Base-by-base conservation (phyloP, 2,113 vertebrate species). In the Syrmaticus mikado region DNA sequence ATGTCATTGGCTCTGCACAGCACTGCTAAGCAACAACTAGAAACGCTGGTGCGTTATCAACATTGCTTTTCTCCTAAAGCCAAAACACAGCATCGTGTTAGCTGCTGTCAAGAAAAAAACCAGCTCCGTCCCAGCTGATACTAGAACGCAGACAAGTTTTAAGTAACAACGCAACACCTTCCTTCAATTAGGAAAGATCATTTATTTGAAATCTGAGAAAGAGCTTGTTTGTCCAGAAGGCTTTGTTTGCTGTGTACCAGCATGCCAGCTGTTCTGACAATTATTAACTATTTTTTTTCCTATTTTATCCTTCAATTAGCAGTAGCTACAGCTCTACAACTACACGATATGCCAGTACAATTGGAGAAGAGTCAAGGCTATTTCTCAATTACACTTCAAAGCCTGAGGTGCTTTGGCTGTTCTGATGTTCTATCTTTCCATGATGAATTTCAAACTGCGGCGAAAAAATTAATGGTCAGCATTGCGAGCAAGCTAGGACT, bases 311-410 rank as follows among this genome's bases (percentile, higher is more conserved):
- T 72, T 43, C 8, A 4, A 0, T 16, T 48, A 64, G 12, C 32
- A 32, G 57, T 52, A 38, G 22, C 40, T 60, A 46, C 41, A 74
- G 34, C 9, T 20, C 9, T 32, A 6, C 36, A 48, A 3, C 32
- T 11, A 6, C 4, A 20, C 10, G 13, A 1, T 12, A 52, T n/a
- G 12, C n/a, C 18, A 3, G 8, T 16, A 22, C 53, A 57, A 4
- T 9, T 1, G 2, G 18, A 38, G 21, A 41, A n/a, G 2, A 61
- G 30, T 22, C 0, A 0, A 11, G 7, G n/a, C 24, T 90, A 0
- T 1, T 66, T 85, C 25, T 40, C 7, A 65, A 22, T 66, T 43
- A 13, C 16, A 21, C 20, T 57, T 68, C 16, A 18, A 68, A 18
- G 12, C 36, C 15, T 52, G 10, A 10, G 6, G 8, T 61, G 36